Evolutionary conservation across 1,140 invertebrate species (phyloP).

Genomic region (Batillaria attramentaria): DNA sequence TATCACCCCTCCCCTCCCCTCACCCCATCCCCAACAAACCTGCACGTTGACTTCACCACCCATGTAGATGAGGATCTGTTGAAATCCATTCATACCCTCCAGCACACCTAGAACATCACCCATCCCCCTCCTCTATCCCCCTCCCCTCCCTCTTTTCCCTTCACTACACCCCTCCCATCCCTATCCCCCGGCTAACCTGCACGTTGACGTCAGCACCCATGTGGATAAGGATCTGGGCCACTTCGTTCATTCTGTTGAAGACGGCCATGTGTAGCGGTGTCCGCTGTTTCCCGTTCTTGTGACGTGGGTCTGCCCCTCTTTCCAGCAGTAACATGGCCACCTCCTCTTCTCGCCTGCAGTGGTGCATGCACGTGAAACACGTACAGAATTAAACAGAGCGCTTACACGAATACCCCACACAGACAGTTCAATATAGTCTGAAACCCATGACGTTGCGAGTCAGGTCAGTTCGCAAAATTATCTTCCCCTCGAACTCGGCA

Average conservation of each 20-base stretch:
- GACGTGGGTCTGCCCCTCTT: slow-evolving; percentile 39
- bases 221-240: slow-evolving; percentile 39
- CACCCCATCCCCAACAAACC: too few relatives aligned
- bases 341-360: slow-evolving; percentile 47
- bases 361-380: too few relatives aligned
- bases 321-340: slow-evolving; percentile 43
- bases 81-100: background rate
- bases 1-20: too few relatives aligned
- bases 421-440: too few relatives aligned
- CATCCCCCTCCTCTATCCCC: too few relatives aligned
- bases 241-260: slow-evolving; percentile 14
- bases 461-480: too few relatives aligned
- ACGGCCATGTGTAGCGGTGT: slow-evolving; percentile 48
- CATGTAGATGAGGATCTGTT: background rate
- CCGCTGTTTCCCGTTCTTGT: slow-evolving; percentile 18
- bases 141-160: too few relatives aligned
- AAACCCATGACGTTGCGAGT: too few relatives aligned
- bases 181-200: slow-evolving; percentile 43
- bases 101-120: background rate
- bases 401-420: too few relatives aligned
- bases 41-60: background rate
- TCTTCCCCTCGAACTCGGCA: too few relatives aligned
- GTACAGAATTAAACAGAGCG: too few relatives aligned
- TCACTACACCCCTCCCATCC: too few relatives aligned
- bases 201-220: slow-evolving; percentile 43